Evolutionary conservation across 2,888 invertebrate species (phyloP).

Genomic region (Synergus gifuensis): DNA sequence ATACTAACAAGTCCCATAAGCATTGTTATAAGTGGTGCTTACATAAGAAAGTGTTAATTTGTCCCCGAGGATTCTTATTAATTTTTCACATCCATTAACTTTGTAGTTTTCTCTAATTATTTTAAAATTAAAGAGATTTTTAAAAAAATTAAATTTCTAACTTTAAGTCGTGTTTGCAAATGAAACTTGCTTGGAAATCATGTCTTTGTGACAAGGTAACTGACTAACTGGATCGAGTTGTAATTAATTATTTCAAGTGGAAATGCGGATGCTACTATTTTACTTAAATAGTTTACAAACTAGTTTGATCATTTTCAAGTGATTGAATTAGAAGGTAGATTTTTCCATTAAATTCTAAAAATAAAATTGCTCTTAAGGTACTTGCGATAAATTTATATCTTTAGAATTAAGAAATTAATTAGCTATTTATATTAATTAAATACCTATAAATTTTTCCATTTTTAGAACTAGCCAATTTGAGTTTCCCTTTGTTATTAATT

Average conservation of each 20-base stretch:
- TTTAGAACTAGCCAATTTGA: no score
- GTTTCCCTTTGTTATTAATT: background rate
- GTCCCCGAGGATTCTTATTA: no score
- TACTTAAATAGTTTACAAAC: background rate
- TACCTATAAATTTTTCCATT: no score
- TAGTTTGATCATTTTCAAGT: background rate
- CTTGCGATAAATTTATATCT: no score
- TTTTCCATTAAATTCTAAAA: no score
- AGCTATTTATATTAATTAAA: no score
- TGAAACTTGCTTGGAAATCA: background rate
- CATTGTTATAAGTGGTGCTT: no score
- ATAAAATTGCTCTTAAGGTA: no score
- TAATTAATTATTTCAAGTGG: conserved; percentile 32
- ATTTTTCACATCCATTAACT: background rate
- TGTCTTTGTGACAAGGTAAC: background rate
- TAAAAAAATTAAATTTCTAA: background rate
- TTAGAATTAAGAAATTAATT: background rate
- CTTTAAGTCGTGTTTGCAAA: background rate
- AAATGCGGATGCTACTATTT: background rate
- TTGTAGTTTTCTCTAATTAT: background rate
- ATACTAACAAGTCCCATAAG: no score
- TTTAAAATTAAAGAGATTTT: background rate
- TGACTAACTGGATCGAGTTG: background rate
- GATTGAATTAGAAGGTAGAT: background rate
- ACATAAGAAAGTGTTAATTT: no score